Evolutionary conservation across 1,140 invertebrate genomes (phyloP), one percentile per base, ranked within the genome.

Genomic region (Drosophila watanabei): DNA sequence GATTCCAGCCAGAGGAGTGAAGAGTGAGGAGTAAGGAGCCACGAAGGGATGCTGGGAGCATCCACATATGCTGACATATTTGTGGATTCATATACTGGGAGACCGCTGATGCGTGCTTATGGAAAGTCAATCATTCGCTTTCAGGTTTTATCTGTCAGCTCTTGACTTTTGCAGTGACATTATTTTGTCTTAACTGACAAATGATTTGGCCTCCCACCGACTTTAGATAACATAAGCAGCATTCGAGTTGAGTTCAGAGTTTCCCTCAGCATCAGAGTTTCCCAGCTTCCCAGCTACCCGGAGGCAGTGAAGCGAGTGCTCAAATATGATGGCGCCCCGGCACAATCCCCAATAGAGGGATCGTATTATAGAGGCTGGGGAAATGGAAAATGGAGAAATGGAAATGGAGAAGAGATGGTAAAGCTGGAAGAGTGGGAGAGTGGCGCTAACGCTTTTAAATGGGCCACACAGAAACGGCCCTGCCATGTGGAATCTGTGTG

Each of bases 121-220:
- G 75, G 82, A 82, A 86, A 86, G 82, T 86, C 82, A 86, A 86
- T 86, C 83, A 87, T 82, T 87, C 83, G 83, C 62, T 86, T 70
- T 76, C 71, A 72, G 71, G 73, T 85, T 85, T 85, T 85, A 84
- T 84, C 81, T 85, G 82, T 61, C 70, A 75, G 76, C 73, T 57
- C 60, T 64, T 75, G 71, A 75, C 71, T 75, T 75, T 61, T 75
- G 71, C 71, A 73, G 71, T 75, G 71, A 75, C 71, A 75, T 75
- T 75, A 75, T 87, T 86, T 82, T 87, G 83, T 87, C 75, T 82
- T 79, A 87, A 82, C 79, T 87, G 83, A 87, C 83, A 87, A 87
- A 87, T 87, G 83, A 76, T 82, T 82, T 82, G 70, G 71, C 60
- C 70, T 30, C 60, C 54, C 37, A 49, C 14, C 54, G 37, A 45